Base-by-base conservation (phyloP, 2,113 vertebrate genomes). In the Myrmophylax atrothorax region DNA sequence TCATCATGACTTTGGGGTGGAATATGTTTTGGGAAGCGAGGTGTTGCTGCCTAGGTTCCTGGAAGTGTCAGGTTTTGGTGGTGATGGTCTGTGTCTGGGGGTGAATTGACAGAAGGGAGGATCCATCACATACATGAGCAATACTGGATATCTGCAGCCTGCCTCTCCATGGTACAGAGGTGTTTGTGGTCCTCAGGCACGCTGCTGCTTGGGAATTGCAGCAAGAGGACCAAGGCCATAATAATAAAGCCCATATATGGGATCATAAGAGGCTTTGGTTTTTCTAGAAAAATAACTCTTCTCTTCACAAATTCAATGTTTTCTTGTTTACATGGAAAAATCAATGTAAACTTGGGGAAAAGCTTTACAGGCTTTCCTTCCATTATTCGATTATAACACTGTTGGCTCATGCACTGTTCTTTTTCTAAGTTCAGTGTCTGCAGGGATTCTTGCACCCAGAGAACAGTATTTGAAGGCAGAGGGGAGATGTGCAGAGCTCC, bases 311-410 rank as follows among this genome's bases (percentile, higher is more conserved):
- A 46, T 40, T 26, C n/a, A 63, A 2, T 2, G 0, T 62, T 63
- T 78, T 74, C 35, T 77, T 69, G 18, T 68, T 82, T 86, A 62
- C n/a, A 2, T 85, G 55, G 77, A 58, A 87, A 87, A 83, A 53
- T 89, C 35, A 37, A 0, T 58, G 58, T 68, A 46, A 85, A 72
- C n/a, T 28, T 12, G 17, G 58, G 52, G 28, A 35, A 58, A 38
- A 28, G 55, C 37, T 68, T 62, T 13, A 16, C 8, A 20, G 40
- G n/a, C 49, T 88, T 76, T 68, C 58, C 53, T 76, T 88, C 14
- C 4, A 1, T 70, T 2, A 0, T 75, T 68, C 25, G 17, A 0
- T 78, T 77, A 6, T 26, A 53, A 24, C 40, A 8, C 19, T 37
- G 28, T 26, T 64, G 79, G 60, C 68, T 78, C 40, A 8, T 10